A percentile compares a stretch with the other conserved stretches of the same genome.
Evolutionary conservation across 2,113 vertebrate species (phyloP).

Genomic region (Sylvia atricapilla): DNA sequence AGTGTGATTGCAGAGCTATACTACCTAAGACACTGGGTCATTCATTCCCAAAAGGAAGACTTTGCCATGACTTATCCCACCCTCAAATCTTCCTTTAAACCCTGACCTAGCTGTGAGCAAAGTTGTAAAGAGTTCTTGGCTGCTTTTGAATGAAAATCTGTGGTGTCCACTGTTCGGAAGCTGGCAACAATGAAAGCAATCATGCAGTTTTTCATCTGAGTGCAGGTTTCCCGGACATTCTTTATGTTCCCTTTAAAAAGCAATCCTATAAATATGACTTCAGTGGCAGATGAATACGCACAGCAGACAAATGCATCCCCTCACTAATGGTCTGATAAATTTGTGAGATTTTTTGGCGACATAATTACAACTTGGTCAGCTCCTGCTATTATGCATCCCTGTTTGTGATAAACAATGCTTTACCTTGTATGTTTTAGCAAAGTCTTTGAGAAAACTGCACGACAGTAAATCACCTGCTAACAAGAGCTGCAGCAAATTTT

Average conservation of each 20-base stretch:
- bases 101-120: background rate
- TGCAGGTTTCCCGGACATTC: constrained; percentile 3
- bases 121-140: constrained; percentile 21
- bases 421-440: constrained; percentile 28
- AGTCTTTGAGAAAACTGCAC: constrained; percentile 26
- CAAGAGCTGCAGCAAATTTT: background rate
- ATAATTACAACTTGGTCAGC: constrained; percentile 45
- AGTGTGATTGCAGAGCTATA: background rate
- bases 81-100: constrained; percentile 12
- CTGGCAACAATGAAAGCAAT: constrained; percentile 40
- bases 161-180: constrained; percentile 14
- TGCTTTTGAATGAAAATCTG: constrained; percentile 32
- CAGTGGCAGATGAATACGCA: constrained; percentile 27
- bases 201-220: constrained; percentile 23
- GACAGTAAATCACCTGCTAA: constrained; percentile 45
- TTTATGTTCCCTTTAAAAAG: constrained; percentile 44
- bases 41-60: constrained; percentile 38
- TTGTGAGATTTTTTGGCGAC: constrained; percentile 18
- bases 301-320: constrained; percentile 19
- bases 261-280: constrained; percentile 60
- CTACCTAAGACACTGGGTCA: constrained; percentile 1
- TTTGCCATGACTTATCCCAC: background rate
- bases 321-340: constrained; percentile 44
- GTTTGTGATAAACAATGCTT: constrained; percentile 22
- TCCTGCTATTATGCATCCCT: constrained; percentile 32